Evolutionary conservation across 2,113 vertebrate species (phyloP).

Genomic region (Chitala chitala): DNA sequence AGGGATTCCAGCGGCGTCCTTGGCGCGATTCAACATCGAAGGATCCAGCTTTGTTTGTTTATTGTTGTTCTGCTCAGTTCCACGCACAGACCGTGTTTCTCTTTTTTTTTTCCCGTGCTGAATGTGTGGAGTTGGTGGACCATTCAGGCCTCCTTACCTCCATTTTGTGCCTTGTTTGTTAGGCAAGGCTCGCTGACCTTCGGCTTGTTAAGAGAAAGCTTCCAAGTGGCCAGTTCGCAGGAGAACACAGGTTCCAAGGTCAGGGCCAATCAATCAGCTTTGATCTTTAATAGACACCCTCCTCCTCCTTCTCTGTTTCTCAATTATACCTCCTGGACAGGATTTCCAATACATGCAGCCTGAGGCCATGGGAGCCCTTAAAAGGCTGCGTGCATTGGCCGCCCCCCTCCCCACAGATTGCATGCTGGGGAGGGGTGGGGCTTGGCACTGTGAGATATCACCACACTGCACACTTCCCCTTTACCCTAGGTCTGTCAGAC

Average conservation of each 20-base stretch:
- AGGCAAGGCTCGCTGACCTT: conserved; percentile 26
- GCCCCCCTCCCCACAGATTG: background rate
- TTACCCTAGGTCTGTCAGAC: too few species aligned
- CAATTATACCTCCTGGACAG: conserved; percentile 38
- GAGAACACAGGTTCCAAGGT: conserved; percentile 45
- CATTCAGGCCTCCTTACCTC: background rate
- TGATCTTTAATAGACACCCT: conserved; percentile 46
- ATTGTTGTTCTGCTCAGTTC: too few species aligned
- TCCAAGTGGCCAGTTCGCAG: conserved; percentile 36
- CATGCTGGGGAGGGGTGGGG: background rate
- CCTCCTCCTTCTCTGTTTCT: conserved; percentile 30
- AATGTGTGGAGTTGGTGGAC: background rate
- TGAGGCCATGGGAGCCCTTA: conserved; percentile 21
- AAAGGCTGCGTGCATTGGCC: conserved; percentile 15
- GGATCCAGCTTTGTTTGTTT: too few species aligned
- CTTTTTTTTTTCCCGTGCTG: background rate
- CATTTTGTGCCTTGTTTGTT: too few species aligned
- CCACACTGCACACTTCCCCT: background rate
- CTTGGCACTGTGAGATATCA: background rate
- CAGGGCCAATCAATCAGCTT: conserved; percentile 47
- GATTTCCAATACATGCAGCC: conserved; percentile 42
- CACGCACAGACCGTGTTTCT: background rate
- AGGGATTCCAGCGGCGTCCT: background rate
- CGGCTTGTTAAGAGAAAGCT: conserved; percentile 38
- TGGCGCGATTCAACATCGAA: too few species aligned